Evolutionary conservation across 2,113 vertebrate genomes (phyloP).

Genomic region (Crotalus horridus): DNA sequence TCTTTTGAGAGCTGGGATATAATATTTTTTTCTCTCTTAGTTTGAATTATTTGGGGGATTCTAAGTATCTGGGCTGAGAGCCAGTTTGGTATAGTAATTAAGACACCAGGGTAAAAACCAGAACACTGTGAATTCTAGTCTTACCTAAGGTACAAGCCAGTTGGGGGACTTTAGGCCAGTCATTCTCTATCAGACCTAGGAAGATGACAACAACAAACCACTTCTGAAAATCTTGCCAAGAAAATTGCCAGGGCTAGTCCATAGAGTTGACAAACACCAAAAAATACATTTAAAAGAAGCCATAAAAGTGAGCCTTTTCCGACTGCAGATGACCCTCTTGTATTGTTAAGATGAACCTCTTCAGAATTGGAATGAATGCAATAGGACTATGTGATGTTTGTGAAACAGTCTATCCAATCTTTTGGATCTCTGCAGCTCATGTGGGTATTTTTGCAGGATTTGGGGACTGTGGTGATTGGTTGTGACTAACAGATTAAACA

Average conservation of each 20-base stretch:
- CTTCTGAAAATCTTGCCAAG: neutral
- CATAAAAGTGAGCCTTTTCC: neutral
- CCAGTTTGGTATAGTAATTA: neutral
- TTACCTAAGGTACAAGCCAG: neutral
- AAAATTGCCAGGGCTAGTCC: neutral
- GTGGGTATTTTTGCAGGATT: neutral
- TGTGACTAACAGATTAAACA: neutral
- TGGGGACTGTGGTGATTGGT: neutral
- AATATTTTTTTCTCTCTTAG: neutral
- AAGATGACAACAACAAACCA: neutral
- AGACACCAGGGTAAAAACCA: neutral
- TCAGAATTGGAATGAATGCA: neutral
- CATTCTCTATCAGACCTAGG: neutral
- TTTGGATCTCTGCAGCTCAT: neutral
- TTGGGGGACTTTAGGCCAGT: neutral
- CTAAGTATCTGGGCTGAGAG: neutral
- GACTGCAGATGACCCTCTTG: neutral
- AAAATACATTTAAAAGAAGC: neutral
- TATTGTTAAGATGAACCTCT: neutral
- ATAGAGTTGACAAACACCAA: neutral
- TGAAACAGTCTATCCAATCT: neutral
- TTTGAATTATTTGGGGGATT: neutral
- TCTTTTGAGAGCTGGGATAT: neutral
- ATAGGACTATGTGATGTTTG: neutral
- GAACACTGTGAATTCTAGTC: neutral